Evolutionary conservation across 2,113 vertebrate genomes (phyloP).

Genomic region (Mesitornis unicolor): DNA sequence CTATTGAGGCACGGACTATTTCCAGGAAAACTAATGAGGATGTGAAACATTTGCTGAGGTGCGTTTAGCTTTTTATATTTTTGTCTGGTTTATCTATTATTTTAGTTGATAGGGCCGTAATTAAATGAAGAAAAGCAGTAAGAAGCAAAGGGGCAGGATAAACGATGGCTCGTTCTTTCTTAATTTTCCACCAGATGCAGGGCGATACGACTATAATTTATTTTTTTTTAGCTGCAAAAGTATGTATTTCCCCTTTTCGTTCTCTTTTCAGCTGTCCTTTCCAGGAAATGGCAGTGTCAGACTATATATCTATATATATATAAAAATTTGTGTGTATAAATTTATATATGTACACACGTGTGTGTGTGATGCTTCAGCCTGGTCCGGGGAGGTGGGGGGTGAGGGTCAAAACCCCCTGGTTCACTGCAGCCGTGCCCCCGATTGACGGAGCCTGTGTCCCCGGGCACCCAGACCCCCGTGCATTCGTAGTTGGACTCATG

Average conservation of each 20-base stretch:
- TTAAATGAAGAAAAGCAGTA: neutral
- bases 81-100: neutral
- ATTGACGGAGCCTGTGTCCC: neutral
- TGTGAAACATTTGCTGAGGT: neutral
- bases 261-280: neutral
- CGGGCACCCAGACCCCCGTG: neutral
- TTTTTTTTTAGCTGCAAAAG: neutral
- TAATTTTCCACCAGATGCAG: neutral
- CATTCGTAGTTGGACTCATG: fast-evolving
- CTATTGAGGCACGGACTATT: neutral
- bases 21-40: constrained; percentile 36
- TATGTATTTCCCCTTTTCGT: neutral
- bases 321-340: too few species aligned
- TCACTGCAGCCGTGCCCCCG: fast-evolving
- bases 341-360: too few species aligned
- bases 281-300: neutral
- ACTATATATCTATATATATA: fast-evolving
- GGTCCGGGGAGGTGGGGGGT: fast-evolving
- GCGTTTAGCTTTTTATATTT: neutral
- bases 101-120: neutral
- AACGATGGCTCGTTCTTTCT: neutral
- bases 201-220: neutral
- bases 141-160: neutral
- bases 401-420: neutral
- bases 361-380: neutral